Base-by-base conservation (phyloP, 2,797 vertebrate genomes). In the Pteronotus mesoamericanus region DNA sequence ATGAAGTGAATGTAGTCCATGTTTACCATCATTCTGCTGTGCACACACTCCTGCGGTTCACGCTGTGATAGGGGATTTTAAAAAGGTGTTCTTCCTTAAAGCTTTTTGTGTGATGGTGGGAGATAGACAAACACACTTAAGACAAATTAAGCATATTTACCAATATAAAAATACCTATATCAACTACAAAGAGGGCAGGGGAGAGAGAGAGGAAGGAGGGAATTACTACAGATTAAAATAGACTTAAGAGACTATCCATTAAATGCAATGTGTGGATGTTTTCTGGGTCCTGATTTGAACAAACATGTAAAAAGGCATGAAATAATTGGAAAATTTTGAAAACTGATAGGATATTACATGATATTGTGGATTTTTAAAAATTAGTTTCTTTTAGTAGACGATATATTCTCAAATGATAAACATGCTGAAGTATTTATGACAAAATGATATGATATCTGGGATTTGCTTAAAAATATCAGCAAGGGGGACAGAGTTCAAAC, bases 401-500 rank as follows among this genome's bases (percentile, higher is more conserved):
- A 9, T 74, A 53, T 37, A 29, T 91, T 92, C 22, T 61, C 53
- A 46, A 77, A 51, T 68, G 85, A 91, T 84, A 89, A 94, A 83
- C n/a, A n/a, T 72, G 24, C 46, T 51, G 1, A 89, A 86, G 12
- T 75, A 53, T 78, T 90, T 86, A 66, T 2, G 12, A 37, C 7
- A 29, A 91, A 89, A 91, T 75, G 55, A 37, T 93, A 18, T 1
- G 1, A 21, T 87, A 21, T 94, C 53, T 90, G 32, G 26, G n/a
- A 68, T 94, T 94, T 97, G 32, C 51, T 72, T 94, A 18, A 77
- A 12, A 85, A 48, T 95, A 91, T 68, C 14, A 79, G 22, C 48
- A 91, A 72, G 39, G 6, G 2, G 5, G 12, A 18, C 22, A 72
- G 55, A 82, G 3, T 84, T 94, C 86, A 88, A 95, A 89, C 10